These are phyloP conservation scores for Selenia dentaria DNA, from an alignment of 2,888 invertebrate species.

Conservation along the genomic window DNA sequence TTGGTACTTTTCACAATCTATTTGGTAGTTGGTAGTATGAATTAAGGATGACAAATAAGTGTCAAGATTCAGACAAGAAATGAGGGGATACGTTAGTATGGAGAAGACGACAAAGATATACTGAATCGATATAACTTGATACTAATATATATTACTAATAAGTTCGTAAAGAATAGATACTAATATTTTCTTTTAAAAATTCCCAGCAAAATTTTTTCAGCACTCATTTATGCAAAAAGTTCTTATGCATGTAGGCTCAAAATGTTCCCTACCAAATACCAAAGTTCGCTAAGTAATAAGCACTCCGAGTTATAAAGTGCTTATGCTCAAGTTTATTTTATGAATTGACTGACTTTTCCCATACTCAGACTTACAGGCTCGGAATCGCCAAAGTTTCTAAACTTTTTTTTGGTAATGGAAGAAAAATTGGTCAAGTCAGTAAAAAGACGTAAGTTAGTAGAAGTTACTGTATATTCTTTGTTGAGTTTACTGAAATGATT, in stretches of 20 bases:
- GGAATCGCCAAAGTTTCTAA: constrained; percentile 24
- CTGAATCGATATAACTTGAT: no score
- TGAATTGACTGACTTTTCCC: constrained; percentile 26
- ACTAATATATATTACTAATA: no score
- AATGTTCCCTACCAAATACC: constrained; percentile 22
- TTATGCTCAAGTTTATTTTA: constrained; percentile 26
- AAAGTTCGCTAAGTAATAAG: constrained; percentile 31
- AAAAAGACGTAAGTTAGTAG: constrained; percentile 4
- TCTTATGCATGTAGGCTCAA: constrained; percentile 19
- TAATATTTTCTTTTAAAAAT: no score
- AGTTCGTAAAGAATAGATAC: no score
- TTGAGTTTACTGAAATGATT: no score
- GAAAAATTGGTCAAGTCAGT: constrained; percentile 21
- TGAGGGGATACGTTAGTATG: no score
- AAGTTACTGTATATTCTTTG: constrained; percentile 6
- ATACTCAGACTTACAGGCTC: constrained; percentile 17
- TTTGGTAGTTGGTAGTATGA: no score
- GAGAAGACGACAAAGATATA: no score
- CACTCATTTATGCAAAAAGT: constrained; percentile 11
- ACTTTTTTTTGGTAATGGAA: constrained; percentile 17
- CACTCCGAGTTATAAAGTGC: constrained; percentile 27
- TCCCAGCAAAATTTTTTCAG: not conserved
- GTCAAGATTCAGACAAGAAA: no score
- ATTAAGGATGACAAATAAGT: no score
- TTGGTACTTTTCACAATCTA: no score